Evolutionary conservation across 2,888 invertebrate genomes (phyloP).

Genomic region (Myopa tessellatipennis): DNA sequence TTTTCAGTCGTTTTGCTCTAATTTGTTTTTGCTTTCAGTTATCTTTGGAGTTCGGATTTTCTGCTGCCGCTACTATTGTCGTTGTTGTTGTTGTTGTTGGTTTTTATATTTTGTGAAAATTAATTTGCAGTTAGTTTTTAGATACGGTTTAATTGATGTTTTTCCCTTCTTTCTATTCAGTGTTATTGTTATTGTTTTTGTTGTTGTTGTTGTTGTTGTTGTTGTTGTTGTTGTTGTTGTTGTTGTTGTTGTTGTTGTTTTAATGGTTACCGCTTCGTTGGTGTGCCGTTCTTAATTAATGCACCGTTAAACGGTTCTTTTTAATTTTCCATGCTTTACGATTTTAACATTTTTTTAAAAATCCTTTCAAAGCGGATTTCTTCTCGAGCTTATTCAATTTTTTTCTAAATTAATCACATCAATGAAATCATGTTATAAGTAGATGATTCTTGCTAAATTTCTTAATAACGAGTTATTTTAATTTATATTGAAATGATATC

Average conservation of each 20-base stretch:
- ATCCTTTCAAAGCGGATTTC: background rate
- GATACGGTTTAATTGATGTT: background rate
- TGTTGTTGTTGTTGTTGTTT: slow-evolving; percentile 14
- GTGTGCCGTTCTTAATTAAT: background rate
- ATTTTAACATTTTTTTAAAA: background rate
- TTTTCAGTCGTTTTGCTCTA: slow-evolving; percentile 20
- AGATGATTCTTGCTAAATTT: background rate
- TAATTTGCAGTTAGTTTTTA: background rate
- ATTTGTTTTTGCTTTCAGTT: slow-evolving; percentile 19
- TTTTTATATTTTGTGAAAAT: background rate
- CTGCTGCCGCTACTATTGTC: background rate
- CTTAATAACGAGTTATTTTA: background rate
- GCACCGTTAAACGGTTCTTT: background rate
- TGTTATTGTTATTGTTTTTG: background rate
- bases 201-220: slow-evolving; percentile 12
- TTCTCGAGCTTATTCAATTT: slow-evolving; percentile 8
- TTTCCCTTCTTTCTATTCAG: background rate
- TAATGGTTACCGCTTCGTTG: background rate
- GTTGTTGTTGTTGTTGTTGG: background rate
- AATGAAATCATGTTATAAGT: background rate
- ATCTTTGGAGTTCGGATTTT: background rate
- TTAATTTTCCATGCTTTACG: background rate
- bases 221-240: slow-evolving; percentile 15
- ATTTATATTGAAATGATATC: background rate
- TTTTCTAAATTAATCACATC: background rate